These are phyloP conservation scores for Solenopsis invicta DNA, from an alignment of 1,140 invertebrate species.

Conservation along the genomic window DNA sequence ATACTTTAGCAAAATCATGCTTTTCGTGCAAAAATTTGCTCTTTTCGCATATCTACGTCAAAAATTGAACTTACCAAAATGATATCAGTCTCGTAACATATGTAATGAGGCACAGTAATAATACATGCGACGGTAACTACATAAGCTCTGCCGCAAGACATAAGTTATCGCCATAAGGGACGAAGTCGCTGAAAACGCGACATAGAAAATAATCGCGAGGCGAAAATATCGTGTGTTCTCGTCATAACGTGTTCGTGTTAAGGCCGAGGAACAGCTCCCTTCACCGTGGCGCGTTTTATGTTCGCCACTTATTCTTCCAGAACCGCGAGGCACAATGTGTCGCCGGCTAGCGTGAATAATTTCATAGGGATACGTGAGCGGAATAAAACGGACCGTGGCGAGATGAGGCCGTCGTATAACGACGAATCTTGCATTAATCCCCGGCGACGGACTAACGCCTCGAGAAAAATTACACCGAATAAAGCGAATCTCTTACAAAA, in stretches of 20 bases:
- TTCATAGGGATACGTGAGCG: slow-evolving; percentile 53
- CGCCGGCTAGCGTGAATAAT: slow-evolving; percentile 57
- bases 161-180: neutral
- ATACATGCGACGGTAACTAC: slow-evolving; percentile 1
- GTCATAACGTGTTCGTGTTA: slow-evolving; percentile 30
- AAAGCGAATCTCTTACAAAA: neutral
- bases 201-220: slow-evolving; percentile 31
- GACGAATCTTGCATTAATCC: slow-evolving; percentile 51
- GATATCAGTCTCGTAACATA: neutral
- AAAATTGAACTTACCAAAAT: neutral
- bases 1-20: neutral
- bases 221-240: slow-evolving; percentile 33
- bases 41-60: neutral
- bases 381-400: slow-evolving; percentile 41
- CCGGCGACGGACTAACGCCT: neutral
- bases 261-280: neutral
- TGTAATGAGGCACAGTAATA: neutral
- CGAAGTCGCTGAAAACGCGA: slow-evolving; percentile 37
- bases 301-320: slow-evolving; percentile 53
- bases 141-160: neutral
- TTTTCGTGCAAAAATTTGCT: neutral
- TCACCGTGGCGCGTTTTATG: slow-evolving; percentile 31
- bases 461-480: neutral
- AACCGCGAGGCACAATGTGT: slow-evolving; percentile 60
- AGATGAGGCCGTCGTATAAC: slow-evolving; percentile 47